Evolutionary conservation across 2,888 invertebrate genomes (phyloP).

Genomic region (Atherix ibis): DNA sequence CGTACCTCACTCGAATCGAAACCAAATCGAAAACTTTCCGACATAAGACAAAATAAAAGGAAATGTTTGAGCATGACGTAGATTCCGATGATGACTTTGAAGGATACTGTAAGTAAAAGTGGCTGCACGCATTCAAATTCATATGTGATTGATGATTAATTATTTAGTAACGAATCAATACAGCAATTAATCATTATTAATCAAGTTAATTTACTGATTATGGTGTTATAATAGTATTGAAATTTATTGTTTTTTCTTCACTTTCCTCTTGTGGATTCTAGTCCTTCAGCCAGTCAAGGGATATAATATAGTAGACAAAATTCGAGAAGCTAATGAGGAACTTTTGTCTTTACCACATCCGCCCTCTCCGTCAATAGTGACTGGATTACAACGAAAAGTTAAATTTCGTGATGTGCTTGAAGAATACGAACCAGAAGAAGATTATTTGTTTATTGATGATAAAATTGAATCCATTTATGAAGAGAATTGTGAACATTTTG

Average conservation of each 20-base stretch:
- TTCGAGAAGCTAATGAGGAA: slow-evolving; percentile 37
- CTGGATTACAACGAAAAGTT: slow-evolving; percentile 24
- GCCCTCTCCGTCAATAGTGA: slow-evolving; percentile 1
- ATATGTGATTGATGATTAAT: no score
- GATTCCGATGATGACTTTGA: slow-evolving; percentile 32
- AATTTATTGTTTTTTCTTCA: not conserved
- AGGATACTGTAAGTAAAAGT: slow-evolving; percentile 28
- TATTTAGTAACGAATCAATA: no score
- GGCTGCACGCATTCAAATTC: no score
- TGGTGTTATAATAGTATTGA: not conserved
- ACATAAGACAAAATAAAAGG: no score
- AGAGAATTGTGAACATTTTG: not conserved
- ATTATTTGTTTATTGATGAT: no score
- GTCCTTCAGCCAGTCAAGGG: slow-evolving; percentile 36
- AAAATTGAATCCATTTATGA: slow-evolving; percentile 1
- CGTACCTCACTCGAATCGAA: no score
- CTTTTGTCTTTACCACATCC: slow-evolving; percentile 22
- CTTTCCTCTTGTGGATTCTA: slow-evolving; percentile 14
- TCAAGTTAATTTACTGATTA: not conserved
- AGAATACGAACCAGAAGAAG: slow-evolving; percentile 33
- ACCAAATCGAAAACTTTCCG: no score
- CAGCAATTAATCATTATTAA: no score
- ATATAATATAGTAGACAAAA: slow-evolving; percentile 39
- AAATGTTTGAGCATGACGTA: slow-evolving; percentile 24
- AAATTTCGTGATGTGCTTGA: slow-evolving; percentile 35